Evolutionary conservation across 2,797 vertebrate species (phyloP), one percentile per base, ranked within the genome.

Genomic region (Pyrocephalus nanus): DNA sequence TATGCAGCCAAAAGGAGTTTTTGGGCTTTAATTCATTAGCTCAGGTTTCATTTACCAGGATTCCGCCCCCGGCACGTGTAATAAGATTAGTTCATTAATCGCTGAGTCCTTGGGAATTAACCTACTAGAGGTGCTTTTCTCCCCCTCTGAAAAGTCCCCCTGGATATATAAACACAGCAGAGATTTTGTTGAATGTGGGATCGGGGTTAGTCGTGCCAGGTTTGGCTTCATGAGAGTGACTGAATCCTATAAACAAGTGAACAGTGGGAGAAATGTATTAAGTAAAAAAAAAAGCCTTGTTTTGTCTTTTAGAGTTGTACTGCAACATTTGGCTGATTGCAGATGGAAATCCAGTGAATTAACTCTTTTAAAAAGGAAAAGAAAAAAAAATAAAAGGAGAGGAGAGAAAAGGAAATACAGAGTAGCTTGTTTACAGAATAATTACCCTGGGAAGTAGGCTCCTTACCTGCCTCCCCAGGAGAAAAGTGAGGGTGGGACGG

Each of bases 21-120:
- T 95, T 40, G 83, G 80, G 72, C 77, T 96, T 96, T 93, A 96
- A 96, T 95, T 91, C 92, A 94, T 95, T 96, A 94, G 86, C 93
- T 96, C 95, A 91, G 53, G 77, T 94, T 97, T 97, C 94, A 94
- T 84, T 69, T 83, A 88, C 81, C 75, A 95, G 81, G 91, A 96
- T 95, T 93, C 92, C 19, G 86, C 91, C 94, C 92, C 85, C 88
- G 61, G 92, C 86, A 94, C 72, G 73, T 94, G 87, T 94, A 92
- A 94, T 88, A 94, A 94, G 90, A 95, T 96, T 94, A 92, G 86
- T 96, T 95, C 73, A 88, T 88, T 90, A 96, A 95, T 90, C 51
- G 78, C 92, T 50, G 55, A 79, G 74, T 88, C 93, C 90, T 86
- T 90, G 84, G 84, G 95, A 96, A 88, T 94, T 95, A 94, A 95